Percentiles rank a stretch among this genome's conserved stretches.
Evolutionary conservation across 1,140 invertebrate species (phyloP).

Genomic region (Carcinoscorpius rotundicauda): DNA sequence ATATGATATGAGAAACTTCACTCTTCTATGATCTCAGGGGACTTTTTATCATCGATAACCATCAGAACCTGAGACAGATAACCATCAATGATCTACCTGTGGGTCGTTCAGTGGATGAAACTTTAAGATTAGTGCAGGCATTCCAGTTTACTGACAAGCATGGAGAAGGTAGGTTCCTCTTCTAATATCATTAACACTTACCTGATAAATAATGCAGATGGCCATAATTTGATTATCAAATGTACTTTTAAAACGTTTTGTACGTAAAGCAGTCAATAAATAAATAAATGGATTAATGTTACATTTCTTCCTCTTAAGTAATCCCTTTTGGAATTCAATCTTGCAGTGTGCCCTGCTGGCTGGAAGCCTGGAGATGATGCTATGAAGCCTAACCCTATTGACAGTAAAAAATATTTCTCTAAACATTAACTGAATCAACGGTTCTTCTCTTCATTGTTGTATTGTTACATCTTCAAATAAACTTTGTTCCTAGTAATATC

Average conservation of each 20-base stretch:
- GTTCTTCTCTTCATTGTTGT: no score
- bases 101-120: conserved; percentile 84
- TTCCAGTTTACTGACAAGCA: conserved; percentile 88
- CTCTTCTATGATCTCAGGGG: conserved; percentile 57
- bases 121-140: conserved; percentile 73
- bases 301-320: neutral
- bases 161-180: conserved; percentile 51
- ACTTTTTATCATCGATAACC: no score
- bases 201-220: neutral
- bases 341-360: conserved; percentile 34
- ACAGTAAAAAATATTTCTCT: conserved; percentile 33
- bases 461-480: no score
- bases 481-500: no score
- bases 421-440: no score
- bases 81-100: conserved; percentile 68
- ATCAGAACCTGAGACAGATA: conserved; percentile 28
- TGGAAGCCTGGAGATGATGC: conserved; percentile 34
- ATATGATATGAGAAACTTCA: conserved; percentile 93
- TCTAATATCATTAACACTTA: neutral
- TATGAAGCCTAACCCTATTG: conserved; percentile 33
- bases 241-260: neutral
- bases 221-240: conserved; percentile 5
- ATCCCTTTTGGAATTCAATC: neutral
- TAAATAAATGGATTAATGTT: conserved; percentile 3
- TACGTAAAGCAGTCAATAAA: neutral